Percentiles rank a stretch among this genome's conserved stretches.
Evolutionary conservation across 2,113 vertebrate genomes (phyloP).

Genomic region (Mustela lutreola): DNA sequence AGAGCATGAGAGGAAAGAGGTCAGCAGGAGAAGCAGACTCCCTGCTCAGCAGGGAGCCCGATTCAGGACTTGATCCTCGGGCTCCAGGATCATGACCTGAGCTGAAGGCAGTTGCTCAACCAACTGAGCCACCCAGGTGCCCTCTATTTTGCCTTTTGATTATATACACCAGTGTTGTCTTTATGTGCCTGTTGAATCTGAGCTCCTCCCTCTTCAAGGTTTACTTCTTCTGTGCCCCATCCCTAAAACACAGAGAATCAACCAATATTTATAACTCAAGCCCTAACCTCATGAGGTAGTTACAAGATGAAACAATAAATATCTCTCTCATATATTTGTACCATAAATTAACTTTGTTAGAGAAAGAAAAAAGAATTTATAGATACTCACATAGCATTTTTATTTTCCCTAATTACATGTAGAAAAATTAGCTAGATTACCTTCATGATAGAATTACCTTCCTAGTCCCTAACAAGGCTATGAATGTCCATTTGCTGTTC

Average conservation of each 20-base stretch:
- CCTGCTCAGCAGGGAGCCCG: too few species aligned
- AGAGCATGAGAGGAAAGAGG: too few species aligned
- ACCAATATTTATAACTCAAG: background rate
- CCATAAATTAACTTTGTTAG: background rate
- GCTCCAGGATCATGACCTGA: too few species aligned
- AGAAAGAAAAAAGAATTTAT: background rate
- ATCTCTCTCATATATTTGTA: background rate
- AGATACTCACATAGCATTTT: background rate
- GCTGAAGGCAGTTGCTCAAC: too few species aligned
- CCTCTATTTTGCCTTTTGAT: background rate
- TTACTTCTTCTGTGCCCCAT: background rate
- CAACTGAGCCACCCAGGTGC: too few species aligned
- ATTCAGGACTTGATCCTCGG: too few species aligned
- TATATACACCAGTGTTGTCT: background rate
- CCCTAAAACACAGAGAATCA: background rate
- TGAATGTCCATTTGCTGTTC: background rate
- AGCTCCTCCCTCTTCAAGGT: background rate
- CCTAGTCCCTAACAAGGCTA: background rate
- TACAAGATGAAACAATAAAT: background rate
- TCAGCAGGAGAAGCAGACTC: too few species aligned
- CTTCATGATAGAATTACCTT: background rate
- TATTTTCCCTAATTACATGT: background rate
- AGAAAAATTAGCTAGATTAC: background rate
- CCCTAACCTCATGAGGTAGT: background rate
- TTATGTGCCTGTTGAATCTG: too few species aligned